phyloP scores from a whole-genome alignment of 2,797 vertebrate species.

The Synaphobranchus kaupii region DNA sequence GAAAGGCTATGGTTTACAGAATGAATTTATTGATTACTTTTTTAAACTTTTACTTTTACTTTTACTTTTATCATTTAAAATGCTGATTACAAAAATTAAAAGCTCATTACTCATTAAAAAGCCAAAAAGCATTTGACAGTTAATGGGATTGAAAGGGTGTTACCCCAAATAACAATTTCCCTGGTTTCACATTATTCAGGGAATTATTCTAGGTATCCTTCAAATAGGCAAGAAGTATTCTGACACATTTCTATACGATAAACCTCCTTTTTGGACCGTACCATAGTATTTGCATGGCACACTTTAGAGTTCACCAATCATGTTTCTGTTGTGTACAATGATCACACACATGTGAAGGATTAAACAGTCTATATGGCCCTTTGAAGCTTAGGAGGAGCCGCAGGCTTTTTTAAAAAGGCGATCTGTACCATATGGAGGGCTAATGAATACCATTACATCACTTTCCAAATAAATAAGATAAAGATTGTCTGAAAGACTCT shows the following conservation, averaged over 20 bases:
- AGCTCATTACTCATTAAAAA: background rate
- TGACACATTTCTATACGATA: background rate
- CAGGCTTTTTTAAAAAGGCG: conserved; percentile 4
- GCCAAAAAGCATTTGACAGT: background rate
- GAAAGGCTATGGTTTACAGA: too few species aligned
- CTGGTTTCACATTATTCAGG: background rate
- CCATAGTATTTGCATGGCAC: conserved; percentile 71
- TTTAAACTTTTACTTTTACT: too few species aligned
- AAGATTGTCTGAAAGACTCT: conserved; percentile 44
- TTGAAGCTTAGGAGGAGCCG: conserved; percentile 59
- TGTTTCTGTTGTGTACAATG: conserved; percentile 41
- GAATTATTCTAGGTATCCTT: background rate
- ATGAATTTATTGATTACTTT: too few species aligned
- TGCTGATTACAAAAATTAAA: background rate
- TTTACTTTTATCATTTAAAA: too few species aligned
- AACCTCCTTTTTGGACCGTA: conserved; percentile 43
- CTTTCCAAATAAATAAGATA: conserved; percentile 57
- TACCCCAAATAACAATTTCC: background rate
- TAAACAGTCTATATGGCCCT: conserved; percentile 58
- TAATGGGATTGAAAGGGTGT: background rate
- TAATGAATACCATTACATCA: conserved; percentile 67
- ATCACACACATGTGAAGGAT: conserved; percentile 68
- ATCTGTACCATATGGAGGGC: conserved; percentile 39
- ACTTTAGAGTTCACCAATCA: conserved; percentile 52
- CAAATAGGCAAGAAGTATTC: background rate